Evolutionary conservation across 2,888 invertebrate species (phyloP), one percentile per base, ranked within the genome.

Genomic region (Thera obeliscata): DNA sequence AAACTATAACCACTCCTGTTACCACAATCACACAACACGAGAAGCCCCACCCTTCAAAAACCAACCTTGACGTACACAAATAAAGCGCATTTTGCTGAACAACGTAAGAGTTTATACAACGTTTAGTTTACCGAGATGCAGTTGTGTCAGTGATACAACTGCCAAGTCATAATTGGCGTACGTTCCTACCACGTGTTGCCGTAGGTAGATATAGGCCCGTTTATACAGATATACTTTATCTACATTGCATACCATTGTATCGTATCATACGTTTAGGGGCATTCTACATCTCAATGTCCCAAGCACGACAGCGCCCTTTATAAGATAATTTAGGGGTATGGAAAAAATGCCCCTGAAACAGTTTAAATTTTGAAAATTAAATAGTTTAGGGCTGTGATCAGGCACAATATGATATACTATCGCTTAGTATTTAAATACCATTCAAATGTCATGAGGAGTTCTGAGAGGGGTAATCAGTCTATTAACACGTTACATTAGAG

Each of bases 1-100:
- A 78, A 81, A 84, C 86, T 87, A 83, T 78, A 77, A 84, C 81
- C 87, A 88, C 86, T 86, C 86, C 81, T 81, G 82, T 79, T 75
- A 64, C 72, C 64, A 61, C 75, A 78, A 81, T 67, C 79, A 78
- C 81, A 82, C 81, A 46, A 62, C 81, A 66, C 78, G 78, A 79
- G 81, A 80, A 54, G 54, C 46, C 43, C 8, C 57, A 48, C 41
- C 5, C 35, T 60, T 58, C 69, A n/a, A 75, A 76, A 62, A 6
- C 0, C 59, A 55, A 7, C 75, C 72, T 73, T 76, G 71, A 36
- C 5, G 1, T 0, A 2, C 11, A 9, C 5, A 0, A 50, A 69
- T 78, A 81, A 62, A 76, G 69, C 36, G n/a, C 61, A 77, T 33
- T 69, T 70, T 78, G 22, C 41, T 49, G 64, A 77, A 69, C 63